Percentiles rank a stretch among this genome's conserved stretches.
Evolutionary conservation across 2,888 invertebrate genomes (phyloP).

Genomic region (Patella depressa): DNA sequence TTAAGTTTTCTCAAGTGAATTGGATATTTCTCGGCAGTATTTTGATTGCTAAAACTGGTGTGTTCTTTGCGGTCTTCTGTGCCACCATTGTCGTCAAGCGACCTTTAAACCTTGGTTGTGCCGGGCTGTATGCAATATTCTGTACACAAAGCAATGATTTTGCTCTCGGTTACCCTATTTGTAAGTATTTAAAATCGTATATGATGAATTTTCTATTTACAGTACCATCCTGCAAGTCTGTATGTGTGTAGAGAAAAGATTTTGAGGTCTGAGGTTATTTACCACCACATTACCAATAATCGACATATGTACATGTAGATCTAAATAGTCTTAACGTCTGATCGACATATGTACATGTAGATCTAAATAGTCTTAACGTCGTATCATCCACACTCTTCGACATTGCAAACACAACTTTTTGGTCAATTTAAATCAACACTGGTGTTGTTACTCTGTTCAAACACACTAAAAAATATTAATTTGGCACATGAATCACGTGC

Average conservation of each 20-base stretch:
- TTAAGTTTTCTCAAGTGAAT: constrained; percentile 80
- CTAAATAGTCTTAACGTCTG: too few relatives aligned
- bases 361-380: too few relatives aligned
- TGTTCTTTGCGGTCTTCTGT: constrained; percentile 78
- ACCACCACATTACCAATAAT: too few relatives aligned
- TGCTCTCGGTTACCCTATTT: constrained; percentile 94
- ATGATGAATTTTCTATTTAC: neutral
- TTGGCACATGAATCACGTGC: too few relatives aligned
- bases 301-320: too few relatives aligned
- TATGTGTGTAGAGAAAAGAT: neutral
- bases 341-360: too few relatives aligned
- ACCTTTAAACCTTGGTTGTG: constrained; percentile 85
- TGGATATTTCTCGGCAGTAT: constrained; percentile 92
- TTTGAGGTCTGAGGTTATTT: too few relatives aligned
- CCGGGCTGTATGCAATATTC: constrained; percentile 93
- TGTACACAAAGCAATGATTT: constrained; percentile 98
- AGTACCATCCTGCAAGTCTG: neutral
- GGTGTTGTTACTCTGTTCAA: too few relatives aligned
- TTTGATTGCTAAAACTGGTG: constrained; percentile 85
- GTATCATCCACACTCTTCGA: too few relatives aligned
- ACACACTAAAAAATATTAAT: too few relatives aligned
- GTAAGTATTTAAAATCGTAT: constrained; percentile 74
- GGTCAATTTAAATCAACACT: too few relatives aligned
- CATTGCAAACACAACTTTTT: too few relatives aligned
- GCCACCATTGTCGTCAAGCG: constrained; percentile 82